Evolutionary conservation across 2,797 vertebrate genomes (phyloP).

Genomic region (Pelochelys cantorii): DNA sequence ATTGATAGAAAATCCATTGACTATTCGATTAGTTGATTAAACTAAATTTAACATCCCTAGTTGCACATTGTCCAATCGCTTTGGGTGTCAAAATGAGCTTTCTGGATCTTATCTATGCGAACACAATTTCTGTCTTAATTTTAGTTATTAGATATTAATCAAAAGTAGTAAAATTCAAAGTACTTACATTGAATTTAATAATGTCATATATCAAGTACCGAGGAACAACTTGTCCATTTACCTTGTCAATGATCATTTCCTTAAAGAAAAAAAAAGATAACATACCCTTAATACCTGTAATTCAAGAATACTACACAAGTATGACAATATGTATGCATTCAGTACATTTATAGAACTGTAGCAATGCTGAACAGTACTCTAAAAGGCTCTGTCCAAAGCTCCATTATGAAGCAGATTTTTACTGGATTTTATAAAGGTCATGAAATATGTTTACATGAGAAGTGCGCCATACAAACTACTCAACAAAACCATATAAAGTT

Average conservation of each 20-base stretch:
- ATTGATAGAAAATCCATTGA: no score
- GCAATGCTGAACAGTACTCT: neutral
- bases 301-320: neutral
- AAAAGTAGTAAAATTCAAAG: conserved; percentile 32
- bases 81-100: neutral
- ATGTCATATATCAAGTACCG: conserved; percentile 99
- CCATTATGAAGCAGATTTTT: neutral
- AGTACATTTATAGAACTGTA: neutral
- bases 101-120: neutral
- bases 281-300: conserved; percentile 12
- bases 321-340: neutral
- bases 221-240: conserved; percentile 95
- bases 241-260: conserved; percentile 99
- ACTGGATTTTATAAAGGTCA: neutral
- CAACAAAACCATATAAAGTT: neutral
- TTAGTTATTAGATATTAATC: conserved; percentile 9
- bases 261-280: conserved; percentile 75
- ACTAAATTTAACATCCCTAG: neutral
- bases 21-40: no score
- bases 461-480: neutral
- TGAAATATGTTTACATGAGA: neutral
- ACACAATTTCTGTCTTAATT: neutral
- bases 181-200: conserved; percentile 98
- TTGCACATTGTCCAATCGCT: neutral
- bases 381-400: neutral